Conservation (phyloP, 2,888 invertebrate species). For the Boloria euphrosyne region DNA sequence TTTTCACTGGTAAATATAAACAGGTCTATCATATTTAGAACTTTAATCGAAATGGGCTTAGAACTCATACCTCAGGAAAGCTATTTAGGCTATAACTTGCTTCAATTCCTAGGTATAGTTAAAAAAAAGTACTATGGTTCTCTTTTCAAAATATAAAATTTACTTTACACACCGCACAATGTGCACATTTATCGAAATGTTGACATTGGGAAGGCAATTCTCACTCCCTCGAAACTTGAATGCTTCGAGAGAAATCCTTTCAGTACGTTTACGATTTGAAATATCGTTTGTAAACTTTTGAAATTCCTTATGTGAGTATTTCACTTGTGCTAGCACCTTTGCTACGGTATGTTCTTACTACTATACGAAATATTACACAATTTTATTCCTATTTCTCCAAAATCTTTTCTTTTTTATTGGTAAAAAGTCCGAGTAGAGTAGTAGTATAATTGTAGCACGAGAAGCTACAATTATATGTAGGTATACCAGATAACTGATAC, state of each 20-base stretch:
- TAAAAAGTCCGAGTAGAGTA: too few species aligned
- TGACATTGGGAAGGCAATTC: slow-evolving; percentile 28
- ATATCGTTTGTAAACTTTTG: slow-evolving; percentile 17
- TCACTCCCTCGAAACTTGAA: slow-evolving; percentile 30
- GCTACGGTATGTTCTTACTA: neutral
- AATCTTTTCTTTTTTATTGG: too few species aligned
- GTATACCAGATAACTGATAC: too few species aligned
- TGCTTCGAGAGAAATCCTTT: slow-evolving; percentile 35
- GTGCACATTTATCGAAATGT: slow-evolving; percentile 12
- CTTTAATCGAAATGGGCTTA: too few species aligned
- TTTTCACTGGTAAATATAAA: too few species aligned
- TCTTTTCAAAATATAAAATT: neutral
- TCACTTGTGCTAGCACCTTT: neutral
- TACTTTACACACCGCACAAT: slow-evolving; percentile 11
- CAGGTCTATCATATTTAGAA: too few species aligned
- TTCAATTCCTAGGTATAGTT: slow-evolving; percentile 2
- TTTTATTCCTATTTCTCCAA: too few species aligned
- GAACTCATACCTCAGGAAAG: too few species aligned
- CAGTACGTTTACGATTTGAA: slow-evolving; percentile 31
- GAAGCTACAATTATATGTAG: too few species aligned
- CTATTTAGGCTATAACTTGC: neutral
- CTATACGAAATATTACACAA: neutral
- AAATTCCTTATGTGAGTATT: neutral
- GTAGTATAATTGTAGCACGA: too few species aligned
- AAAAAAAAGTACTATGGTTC: neutral